These are phyloP conservation scores for Pristionchus arcanus DNA, from an alignment of 2,888 invertebrate genomes.

Conservation along the genomic window DNA sequence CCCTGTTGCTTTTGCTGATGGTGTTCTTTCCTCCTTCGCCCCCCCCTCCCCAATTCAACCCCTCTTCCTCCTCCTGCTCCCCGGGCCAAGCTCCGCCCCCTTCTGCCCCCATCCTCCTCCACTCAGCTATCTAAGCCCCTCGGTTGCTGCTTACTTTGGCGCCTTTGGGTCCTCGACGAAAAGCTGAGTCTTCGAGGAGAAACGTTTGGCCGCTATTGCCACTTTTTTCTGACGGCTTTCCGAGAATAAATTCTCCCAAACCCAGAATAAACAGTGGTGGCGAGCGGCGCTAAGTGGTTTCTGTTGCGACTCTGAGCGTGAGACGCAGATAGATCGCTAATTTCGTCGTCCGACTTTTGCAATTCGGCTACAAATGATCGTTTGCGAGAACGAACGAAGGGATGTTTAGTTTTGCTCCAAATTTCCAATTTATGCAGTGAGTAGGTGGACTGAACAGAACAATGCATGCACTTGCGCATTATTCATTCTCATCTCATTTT, in stretches of 20 bases:
- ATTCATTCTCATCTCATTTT: too few relatives aligned
- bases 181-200: not conserved
- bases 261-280: not conserved
- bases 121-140: not conserved
- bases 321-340: not conserved
- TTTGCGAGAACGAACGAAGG: not conserved
- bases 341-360: not conserved
- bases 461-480: too few relatives aligned
- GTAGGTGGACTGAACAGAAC: too few relatives aligned
- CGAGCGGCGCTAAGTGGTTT: slow-evolving; percentile 35
- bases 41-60: not conserved
- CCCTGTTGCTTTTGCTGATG: not conserved
- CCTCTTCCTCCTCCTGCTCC: not conserved
- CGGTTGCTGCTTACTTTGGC: slow-evolving; percentile 4
- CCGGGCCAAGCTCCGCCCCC: not conserved
- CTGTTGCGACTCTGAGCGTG: not conserved
- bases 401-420: not conserved
- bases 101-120: too few relatives aligned
- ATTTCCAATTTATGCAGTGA: too few relatives aligned
- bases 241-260: not conserved
- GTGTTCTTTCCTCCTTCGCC: not conserved
- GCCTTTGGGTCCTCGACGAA: not conserved
- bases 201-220: not conserved
- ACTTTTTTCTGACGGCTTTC: not conserved
- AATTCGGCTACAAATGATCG: not conserved